Percentiles rank a stretch among this genome's conserved stretches.
phyloP scores from a whole-genome alignment of 2,113 vertebrate species.

The Orycteropus afer region DNA sequence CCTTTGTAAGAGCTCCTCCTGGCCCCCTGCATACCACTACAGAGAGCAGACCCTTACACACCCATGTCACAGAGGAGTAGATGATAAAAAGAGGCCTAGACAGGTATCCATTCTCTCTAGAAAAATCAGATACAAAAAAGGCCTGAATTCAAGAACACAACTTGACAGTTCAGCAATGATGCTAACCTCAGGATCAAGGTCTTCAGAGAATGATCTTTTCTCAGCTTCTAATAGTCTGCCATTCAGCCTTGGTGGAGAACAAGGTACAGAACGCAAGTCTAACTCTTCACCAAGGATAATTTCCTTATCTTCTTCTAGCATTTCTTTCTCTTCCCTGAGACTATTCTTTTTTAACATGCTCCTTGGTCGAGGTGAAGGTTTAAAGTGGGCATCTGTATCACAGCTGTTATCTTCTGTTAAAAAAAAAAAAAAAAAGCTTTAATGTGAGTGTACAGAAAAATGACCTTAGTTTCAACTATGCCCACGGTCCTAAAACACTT shows the following conservation, averaged over 20 bases:
- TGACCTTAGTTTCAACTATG: not conserved
- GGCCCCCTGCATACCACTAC: rapidly evolving
- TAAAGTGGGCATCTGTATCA: constrained; percentile 80
- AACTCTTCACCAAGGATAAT: constrained; percentile 63
- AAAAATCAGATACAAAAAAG: not conserved
- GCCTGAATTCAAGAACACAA: not conserved
- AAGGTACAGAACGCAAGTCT: constrained; percentile 73
- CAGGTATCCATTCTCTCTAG: not conserved
- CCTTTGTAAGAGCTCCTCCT: no score
- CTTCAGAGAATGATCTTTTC: constrained; percentile 65
- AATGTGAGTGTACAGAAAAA: not conserved
- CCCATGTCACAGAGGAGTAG: not conserved
- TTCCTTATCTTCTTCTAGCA: constrained; percentile 69
- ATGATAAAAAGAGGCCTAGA: not conserved
- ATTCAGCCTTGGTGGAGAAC: constrained; percentile 70
- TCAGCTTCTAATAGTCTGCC: constrained; percentile 63
- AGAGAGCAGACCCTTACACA: not conserved
- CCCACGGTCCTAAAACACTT: rapidly evolving
- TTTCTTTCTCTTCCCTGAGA: constrained; percentile 72
- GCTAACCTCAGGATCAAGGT: constrained; percentile 79
- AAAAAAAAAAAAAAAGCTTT: constrained; percentile 52
- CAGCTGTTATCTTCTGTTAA: constrained; percentile 70
- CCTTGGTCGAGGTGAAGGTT: constrained; percentile 88
- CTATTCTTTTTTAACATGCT: constrained; percentile 76
- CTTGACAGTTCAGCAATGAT: not conserved